phyloP scores from a whole-genome alignment of 1,140 invertebrate genomes.

The Dinoponera quadriceps region DNA sequence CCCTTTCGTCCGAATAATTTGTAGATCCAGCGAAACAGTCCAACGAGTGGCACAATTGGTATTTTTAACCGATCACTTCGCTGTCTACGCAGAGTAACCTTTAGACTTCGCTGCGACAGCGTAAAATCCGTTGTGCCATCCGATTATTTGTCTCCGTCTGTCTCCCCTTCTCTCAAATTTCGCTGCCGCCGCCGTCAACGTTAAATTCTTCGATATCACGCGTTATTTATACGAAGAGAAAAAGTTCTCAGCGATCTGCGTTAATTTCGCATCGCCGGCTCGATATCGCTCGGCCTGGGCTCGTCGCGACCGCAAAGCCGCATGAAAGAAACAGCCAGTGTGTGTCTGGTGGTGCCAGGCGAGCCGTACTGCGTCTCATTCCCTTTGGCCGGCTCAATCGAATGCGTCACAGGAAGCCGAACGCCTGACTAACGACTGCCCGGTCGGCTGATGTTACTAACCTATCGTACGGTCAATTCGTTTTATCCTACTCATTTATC shows the following conservation, averaged over 20 bases:
- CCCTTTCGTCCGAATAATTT: no score
- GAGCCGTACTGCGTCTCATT: slow-evolving; percentile 67
- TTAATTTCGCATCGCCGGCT: slow-evolving; percentile 22
- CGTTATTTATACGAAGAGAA: neutral
- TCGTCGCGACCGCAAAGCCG: slow-evolving; percentile 47
- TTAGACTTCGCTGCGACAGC: no score
- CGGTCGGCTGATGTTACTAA: slow-evolving; percentile 69
- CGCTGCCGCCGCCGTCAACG: no score
- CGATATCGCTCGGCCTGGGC: slow-evolving; percentile 31
- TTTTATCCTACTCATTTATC: slow-evolving; percentile 75
- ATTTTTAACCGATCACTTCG: no score
- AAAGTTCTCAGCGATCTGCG: neutral
- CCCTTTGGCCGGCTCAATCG: slow-evolving; percentile 67
- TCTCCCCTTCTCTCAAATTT: no score
- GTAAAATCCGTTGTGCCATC: no score
- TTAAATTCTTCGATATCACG: no score
- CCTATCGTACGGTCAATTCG: slow-evolving; percentile 71
- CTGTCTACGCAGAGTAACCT: no score
- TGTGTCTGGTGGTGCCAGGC: slow-evolving; percentile 78
- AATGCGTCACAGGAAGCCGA: slow-evolving; percentile 76
- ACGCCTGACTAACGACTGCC: slow-evolving; percentile 57
- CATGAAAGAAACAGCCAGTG: slow-evolving; percentile 63
- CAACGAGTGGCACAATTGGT: no score
- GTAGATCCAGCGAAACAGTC: no score
- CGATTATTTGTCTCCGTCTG: no score